Evolutionary conservation across 2,888 invertebrate genomes (phyloP), one percentile per base, ranked within the genome.

Genomic region (Augiades crinisus): DNA sequence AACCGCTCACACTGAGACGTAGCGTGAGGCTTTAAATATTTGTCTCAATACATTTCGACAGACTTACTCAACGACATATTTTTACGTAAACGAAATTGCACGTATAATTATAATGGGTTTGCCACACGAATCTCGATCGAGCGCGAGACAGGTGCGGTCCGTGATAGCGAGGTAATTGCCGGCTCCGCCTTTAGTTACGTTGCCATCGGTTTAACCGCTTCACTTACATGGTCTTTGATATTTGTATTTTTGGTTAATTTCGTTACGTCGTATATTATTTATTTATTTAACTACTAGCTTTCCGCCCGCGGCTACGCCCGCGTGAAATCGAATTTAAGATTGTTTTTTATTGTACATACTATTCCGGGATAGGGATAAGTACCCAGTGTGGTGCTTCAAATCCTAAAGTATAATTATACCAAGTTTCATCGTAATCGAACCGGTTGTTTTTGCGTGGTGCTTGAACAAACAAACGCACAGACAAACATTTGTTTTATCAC

Each of bases 31-130:
- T n/a, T n/a, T 27, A 24, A 46, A 46, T 7, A 33, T 24, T 44
- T 13, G 44, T 45, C 34, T 34, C 43, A 43, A 50, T 44, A 21
- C 22, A 13, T 51, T 44, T 36, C 50, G 43, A 21, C 27, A 51
- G 19, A 31, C 37, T 49, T 43, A 44, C 36, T 21, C 36, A 50
- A 50, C 50, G 36, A 36, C 34, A 21, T 30, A 50, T 37, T 44
- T 50, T 51, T 51, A 37, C 43, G 37, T 51, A 30, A 51, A 44
- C 43, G 16, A 22, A 51, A 37, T 44, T 44, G 13, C 5, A 16
- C 33, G 31, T 44, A 31, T 17, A 43, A 37, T 50, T 50, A 30
- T 43, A 50, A 50, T 51, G 36, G 44, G 37, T 37, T 44, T 37
- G 31, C 30, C 21, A 37, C 37, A 51, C 44, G 37, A 44, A 37